Base-by-base conservation (phyloP, 2,888 invertebrate genomes). In the Metalampra italica region DNA sequence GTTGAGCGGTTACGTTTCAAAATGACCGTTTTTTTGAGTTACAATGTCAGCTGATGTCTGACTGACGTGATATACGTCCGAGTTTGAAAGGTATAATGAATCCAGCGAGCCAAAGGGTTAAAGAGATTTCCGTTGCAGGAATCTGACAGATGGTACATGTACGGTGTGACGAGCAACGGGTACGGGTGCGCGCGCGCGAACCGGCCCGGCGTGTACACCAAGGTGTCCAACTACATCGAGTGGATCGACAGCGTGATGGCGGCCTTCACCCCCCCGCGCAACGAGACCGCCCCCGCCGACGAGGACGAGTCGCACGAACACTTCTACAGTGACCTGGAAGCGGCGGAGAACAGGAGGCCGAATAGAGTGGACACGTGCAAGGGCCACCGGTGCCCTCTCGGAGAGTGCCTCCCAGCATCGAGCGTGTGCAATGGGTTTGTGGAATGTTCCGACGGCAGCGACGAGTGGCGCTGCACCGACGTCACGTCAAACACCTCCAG, bases 201-300 rank as follows among this genome's bases (percentile, higher is more conserved):
- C 68, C 86, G 95, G 7, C 95, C 95, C 12, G 95, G 95, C 36
- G 94, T 95, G 41, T 95, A 95, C 81, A 95, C 95, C 0, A 95
- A 95, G 78, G 94, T 95, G 9, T 90, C 92, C 32, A 92, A 94
- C 75, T 95, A 95, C 74, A 82, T 94, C 38, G 88, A 91, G 29
- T 95, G 95, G 94, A 94, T 95, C 51, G 90, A 93, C 61, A 78
- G 83, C 41, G 89, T 91, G 12, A 91, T 92, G 59, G 70, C 70
- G 3, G 56, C 78, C 0, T 64, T 83, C 68, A 82, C 89, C 22
- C 75, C 75, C 1, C 52, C 57, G 0, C 57, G 60, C 42, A 82
- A 81, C 60, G 52, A 68, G 44, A 68, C 67, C 9, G 57, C 54
- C 40, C 54, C 60, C 42, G 22, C 13, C 46, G 74, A 69, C 36